These are phyloP conservation scores for Paramisgurnus dabryanus DNA, from an alignment of 2,113 vertebrate species.

Conservation along the genomic window DNA sequence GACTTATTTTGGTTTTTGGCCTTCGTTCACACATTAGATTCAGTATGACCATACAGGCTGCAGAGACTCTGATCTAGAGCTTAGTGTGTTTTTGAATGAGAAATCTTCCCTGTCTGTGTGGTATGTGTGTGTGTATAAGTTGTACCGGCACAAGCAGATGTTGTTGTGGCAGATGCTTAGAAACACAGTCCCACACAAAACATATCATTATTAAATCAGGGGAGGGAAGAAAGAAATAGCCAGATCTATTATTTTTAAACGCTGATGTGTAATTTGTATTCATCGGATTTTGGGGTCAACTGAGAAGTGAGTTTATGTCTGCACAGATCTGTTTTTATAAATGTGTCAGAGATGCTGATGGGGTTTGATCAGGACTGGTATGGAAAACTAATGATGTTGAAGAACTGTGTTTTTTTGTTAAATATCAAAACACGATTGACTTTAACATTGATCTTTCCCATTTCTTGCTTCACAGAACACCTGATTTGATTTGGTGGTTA, in stretches of 20 bases:
- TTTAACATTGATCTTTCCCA: not conserved
- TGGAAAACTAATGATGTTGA: not conserved
- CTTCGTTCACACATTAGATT: no score
- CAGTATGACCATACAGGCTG: no score
- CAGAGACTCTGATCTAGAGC: no score
- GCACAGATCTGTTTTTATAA: not conserved
- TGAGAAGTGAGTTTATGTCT: not conserved
- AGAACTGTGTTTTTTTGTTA: not conserved
- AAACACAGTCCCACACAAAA: slow-evolving; percentile 16
- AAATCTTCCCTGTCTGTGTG: not conserved
- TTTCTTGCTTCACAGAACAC: no score
- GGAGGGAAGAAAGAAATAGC: not conserved
- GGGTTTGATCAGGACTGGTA: not conserved
- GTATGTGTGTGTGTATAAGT: not conserved
- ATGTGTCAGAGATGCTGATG: not conserved
- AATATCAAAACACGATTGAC: not conserved
- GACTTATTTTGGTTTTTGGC: no score
- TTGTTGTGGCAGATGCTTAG: slow-evolving; percentile 24
- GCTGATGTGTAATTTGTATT: slow-evolving; percentile 31
- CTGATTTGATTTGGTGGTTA: no score
- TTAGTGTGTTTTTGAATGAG: no score
- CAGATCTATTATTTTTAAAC: not conserved
- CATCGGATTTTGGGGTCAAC: slow-evolving; percentile 17
- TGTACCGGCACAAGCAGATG: not conserved
- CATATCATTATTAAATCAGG: slow-evolving; percentile 33